phyloP scores from a whole-genome alignment of 2,113 vertebrate species.

The Channa maculata region DNA sequence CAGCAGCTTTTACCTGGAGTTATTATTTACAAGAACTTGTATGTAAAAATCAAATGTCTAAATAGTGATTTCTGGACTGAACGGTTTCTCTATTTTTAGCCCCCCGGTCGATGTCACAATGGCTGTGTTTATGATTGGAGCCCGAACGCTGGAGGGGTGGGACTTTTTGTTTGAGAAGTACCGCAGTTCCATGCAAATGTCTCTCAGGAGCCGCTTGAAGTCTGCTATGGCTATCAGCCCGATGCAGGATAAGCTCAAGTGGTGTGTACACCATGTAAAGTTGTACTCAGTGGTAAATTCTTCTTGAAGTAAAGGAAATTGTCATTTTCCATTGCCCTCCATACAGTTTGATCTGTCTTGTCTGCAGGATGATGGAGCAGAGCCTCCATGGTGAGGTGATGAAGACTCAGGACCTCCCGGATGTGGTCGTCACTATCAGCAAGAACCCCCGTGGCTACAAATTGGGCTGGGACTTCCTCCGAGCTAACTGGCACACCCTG shows the following conservation, averaged over 20 bases:
- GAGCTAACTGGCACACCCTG: constrained; percentile 87
- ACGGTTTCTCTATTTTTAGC: constrained; percentile 65
- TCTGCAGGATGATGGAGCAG: constrained; percentile 88
- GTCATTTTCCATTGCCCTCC: accelerated
- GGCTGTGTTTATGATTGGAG: constrained; percentile 88
- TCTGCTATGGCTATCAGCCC: constrained; percentile 81
- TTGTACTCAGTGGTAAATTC: accelerated
- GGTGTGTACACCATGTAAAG: constrained; percentile 71
- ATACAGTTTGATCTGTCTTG: accelerated
- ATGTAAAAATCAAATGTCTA: neutral
- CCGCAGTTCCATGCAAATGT: constrained; percentile 79
- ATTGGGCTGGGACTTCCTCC: constrained; percentile 89
- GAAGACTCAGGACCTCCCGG: constrained; percentile 91
- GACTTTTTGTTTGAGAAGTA: constrained; percentile 91
- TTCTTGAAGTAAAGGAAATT: too few relatives aligned
- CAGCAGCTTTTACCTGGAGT: neutral
- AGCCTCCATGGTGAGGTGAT: constrained; percentile 86
- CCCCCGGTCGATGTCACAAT: constrained; percentile 88
- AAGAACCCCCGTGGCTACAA: constrained; percentile 86
- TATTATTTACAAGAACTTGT: neutral
- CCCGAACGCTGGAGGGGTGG: constrained; percentile 87
- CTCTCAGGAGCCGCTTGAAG: constrained; percentile 84
- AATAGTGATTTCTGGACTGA: neutral
- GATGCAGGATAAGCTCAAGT: constrained; percentile 85
- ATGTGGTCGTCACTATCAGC: constrained; percentile 79